These are phyloP conservation scores for Conchocele bisecta DNA, from an alignment of 2,888 invertebrate genomes.

Conservation along the genomic window DNA sequence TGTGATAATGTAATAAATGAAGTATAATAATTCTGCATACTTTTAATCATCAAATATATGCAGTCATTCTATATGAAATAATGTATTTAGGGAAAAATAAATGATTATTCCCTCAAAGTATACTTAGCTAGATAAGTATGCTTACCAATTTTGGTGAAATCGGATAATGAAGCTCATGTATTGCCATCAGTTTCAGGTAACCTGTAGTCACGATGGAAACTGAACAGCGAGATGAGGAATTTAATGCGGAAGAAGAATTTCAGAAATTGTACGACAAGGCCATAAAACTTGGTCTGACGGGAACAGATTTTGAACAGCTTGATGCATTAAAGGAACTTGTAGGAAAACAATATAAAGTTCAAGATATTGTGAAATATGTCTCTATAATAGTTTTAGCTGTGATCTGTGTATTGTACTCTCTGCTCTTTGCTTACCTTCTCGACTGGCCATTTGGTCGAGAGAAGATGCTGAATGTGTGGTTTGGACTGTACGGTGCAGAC, in stretches of 20 bases:
- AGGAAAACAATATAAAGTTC: constrained; percentile 20
- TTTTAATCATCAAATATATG: no score
- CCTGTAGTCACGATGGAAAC: no score
- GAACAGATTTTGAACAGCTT: constrained; percentile 61
- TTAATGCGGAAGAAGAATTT: constrained; percentile 41
- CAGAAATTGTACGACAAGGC: constrained; percentile 66
- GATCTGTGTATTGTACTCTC: constrained; percentile 13
- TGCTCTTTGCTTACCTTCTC: constrained; percentile 49
- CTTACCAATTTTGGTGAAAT: no score
- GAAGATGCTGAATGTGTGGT: constrained; percentile 58
- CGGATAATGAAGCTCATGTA: no score
- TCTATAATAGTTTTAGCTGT: constrained; percentile 18
- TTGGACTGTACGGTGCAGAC: constrained; percentile 55
- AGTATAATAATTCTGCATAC: no score
- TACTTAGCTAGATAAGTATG: no score
- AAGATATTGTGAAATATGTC: constrained; percentile 29
- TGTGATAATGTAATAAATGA: no score
- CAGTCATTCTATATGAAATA: no score
- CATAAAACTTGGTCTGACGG: constrained; percentile 61
- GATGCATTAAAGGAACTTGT: constrained; percentile 58
- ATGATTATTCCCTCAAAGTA: no score
- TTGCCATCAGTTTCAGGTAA: no score
- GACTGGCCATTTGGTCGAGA: constrained; percentile 69
- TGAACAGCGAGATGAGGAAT: background rate
- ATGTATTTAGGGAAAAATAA: no score